Conservation (phyloP, 2,113 vertebrate species). For the Miniopterus natalensis region DNA sequence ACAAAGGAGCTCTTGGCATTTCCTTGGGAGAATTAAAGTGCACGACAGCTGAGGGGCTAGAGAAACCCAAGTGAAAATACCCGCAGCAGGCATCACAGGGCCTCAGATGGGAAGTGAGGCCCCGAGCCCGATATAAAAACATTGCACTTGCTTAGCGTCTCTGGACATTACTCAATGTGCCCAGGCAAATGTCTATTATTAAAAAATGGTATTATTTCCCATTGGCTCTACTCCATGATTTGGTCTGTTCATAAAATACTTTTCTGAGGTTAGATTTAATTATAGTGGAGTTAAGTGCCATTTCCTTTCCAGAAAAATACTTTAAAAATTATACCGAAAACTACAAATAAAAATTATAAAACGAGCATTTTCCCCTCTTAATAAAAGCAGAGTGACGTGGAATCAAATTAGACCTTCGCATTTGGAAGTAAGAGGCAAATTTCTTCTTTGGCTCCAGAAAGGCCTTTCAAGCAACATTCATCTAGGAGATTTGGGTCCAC, state of each 20-base stretch:
- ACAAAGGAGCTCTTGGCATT: not conserved
- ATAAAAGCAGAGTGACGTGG: not conserved
- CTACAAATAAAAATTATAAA: constrained; percentile 22
- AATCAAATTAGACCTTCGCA: constrained; percentile 20
- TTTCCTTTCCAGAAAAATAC: constrained; percentile 33
- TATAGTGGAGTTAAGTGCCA: constrained; percentile 41
- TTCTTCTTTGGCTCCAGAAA: not conserved
- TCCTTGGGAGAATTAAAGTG: not conserved
- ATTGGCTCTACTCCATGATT: not conserved
- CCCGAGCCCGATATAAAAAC: not conserved
- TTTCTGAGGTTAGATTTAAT: constrained; percentile 45
- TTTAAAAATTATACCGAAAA: not conserved
- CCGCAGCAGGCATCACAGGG: not conserved
- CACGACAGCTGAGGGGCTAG: not conserved
- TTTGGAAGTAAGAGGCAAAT: not conserved
- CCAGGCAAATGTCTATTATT: not conserved
- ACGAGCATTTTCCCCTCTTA: not conserved
- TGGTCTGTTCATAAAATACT: not conserved
- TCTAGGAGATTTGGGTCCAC: not conserved
- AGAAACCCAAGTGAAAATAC: constrained; percentile 41
- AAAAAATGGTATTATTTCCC: not conserved
- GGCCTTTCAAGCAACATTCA: not conserved
- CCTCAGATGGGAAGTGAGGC: not conserved
- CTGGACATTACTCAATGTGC: not conserved
- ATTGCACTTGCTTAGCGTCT: not conserved